Conservation (phyloP, 1,140 invertebrate genomes). For the Drosophila burlai region DNA sequence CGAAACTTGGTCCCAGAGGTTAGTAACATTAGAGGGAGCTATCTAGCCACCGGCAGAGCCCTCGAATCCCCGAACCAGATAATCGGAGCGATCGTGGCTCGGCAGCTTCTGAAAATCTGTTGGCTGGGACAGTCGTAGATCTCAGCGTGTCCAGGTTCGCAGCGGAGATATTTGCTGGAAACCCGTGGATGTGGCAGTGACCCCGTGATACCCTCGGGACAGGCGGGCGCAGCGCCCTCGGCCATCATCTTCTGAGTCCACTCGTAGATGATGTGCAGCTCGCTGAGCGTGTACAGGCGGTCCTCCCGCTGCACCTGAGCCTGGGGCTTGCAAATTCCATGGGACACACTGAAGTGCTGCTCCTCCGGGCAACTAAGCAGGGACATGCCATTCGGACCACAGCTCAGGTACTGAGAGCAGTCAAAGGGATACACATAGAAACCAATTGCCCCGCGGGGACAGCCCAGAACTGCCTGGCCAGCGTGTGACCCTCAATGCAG, state of each 20-base stretch:
- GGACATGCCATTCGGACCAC: slow-evolving; percentile 83
- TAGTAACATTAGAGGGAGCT: slow-evolving; percentile 66
- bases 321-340: slow-evolving; percentile 35
- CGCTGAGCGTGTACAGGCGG: slow-evolving; percentile 41
- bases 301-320: slow-evolving; percentile 52
- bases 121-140: slow-evolving; percentile 48
- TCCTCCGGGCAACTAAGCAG: slow-evolving; percentile 86
- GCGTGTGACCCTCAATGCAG: slow-evolving; percentile 87
- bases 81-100: slow-evolving; percentile 57
- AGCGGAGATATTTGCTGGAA: slow-evolving; percentile 89
- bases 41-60: slow-evolving; percentile 25
- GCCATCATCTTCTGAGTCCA: slow-evolving; percentile 55
- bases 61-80: slow-evolving; percentile 7
- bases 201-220: slow-evolving; percentile 87
- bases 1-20: slow-evolving; percentile 7
- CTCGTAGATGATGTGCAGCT: slow-evolving; percentile 43
- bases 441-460: slow-evolving; percentile 86
- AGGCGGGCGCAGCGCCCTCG: slow-evolving; percentile 56
- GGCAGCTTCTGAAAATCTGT: slow-evolving; percentile 60
- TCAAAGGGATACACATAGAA: slow-evolving; percentile 87
- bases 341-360: slow-evolving; percentile 62
- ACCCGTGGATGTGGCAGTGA: slow-evolving; percentile 87
- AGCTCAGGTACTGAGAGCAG: slow-evolving; percentile 89
- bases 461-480: slow-evolving; percentile 57
- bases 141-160: slow-evolving; percentile 62